Conservation (phyloP, 2,113 vertebrate genomes). For the Nymphicus hollandicus region DNA sequence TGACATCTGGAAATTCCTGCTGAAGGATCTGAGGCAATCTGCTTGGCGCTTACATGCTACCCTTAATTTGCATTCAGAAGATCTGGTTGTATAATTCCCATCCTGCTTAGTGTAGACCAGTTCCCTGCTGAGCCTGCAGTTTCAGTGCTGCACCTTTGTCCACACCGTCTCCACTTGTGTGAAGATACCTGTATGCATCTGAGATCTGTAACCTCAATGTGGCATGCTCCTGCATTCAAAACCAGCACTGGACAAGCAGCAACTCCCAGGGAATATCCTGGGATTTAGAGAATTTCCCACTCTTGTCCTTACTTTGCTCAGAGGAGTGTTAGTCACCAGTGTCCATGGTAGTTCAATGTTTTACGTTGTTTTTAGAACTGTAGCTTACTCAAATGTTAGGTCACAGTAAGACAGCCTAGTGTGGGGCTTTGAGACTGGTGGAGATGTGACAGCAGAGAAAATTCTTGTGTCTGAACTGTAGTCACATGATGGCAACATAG, state of each 20-base stretch:
- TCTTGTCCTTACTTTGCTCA: background rate
- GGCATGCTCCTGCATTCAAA: background rate
- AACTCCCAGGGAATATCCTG: too few species aligned
- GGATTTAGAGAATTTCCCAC: background rate
- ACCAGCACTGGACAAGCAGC: background rate
- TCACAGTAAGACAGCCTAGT: background rate
- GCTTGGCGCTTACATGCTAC: background rate
- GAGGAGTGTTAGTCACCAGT: background rate
- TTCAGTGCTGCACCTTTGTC: background rate
- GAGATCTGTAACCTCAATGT: background rate
- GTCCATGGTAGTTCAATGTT: rapidly evolving
- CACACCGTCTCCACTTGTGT: rapidly evolving
- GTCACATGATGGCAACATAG: background rate
- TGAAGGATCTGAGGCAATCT: background rate
- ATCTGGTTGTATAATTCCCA: background rate
- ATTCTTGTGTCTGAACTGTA: background rate
- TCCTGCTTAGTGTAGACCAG: background rate
- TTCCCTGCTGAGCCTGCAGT: background rate
- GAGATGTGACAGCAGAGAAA: background rate
- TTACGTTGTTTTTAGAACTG: background rate
- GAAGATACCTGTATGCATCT: background rate
- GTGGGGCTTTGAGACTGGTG: background rate
- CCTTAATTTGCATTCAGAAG: background rate
- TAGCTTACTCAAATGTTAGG: background rate
- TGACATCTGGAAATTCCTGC: background rate